phyloP scores from a whole-genome alignment of 2,888 invertebrate species.

The Callyntrura guangdongensis region DNA sequence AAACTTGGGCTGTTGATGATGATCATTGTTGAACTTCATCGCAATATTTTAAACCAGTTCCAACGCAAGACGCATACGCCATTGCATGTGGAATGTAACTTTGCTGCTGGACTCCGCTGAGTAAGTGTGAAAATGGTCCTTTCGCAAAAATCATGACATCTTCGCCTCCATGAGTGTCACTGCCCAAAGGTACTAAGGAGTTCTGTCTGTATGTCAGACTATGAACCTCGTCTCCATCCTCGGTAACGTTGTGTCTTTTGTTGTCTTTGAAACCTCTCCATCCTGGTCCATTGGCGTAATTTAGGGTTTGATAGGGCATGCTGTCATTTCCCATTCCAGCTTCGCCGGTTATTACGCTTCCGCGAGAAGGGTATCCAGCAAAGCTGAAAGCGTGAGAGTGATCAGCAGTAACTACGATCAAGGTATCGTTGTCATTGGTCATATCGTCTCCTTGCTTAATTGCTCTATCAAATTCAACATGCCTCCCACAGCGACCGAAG shows the following conservation, averaged over 20 bases:
- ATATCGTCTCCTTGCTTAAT: slow-evolving; percentile 88
- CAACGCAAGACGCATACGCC: slow-evolving; percentile 91
- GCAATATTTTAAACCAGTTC: slow-evolving; percentile 85
- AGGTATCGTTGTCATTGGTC: slow-evolving; percentile 89
- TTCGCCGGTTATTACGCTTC: slow-evolving; percentile 79
- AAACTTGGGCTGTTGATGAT: too few relatives aligned
- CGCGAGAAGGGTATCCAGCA: slow-evolving; percentile 64
- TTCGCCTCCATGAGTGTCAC: slow-evolving; percentile 93
- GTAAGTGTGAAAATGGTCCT: slow-evolving; percentile 93
- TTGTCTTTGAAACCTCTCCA: slow-evolving; percentile 86
- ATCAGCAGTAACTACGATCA: slow-evolving; percentile 93
- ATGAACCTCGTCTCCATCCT: slow-evolving; percentile 85
- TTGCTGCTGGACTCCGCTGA: slow-evolving; percentile 88
- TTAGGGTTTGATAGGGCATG: slow-evolving; percentile 91
- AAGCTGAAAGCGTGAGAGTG: slow-evolving; percentile 89
- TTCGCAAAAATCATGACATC: slow-evolving; percentile 90
- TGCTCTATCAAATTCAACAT: slow-evolving; percentile 91
- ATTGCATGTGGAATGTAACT: slow-evolving; percentile 90
- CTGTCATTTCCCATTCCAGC: slow-evolving; percentile 87
- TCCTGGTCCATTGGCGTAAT: slow-evolving; percentile 92
- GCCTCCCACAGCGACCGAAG: slow-evolving; percentile 92
- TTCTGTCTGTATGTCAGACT: slow-evolving; percentile 53
- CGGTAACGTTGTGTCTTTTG: slow-evolving; percentile 87
- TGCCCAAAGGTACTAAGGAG: slow-evolving; percentile 39
- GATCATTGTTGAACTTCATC: slow-evolving; percentile 17